Evolutionary conservation across 1,140 invertebrate genomes (phyloP), one percentile per base, ranked within the genome.

Genomic region (Drosophila lowei): DNA sequence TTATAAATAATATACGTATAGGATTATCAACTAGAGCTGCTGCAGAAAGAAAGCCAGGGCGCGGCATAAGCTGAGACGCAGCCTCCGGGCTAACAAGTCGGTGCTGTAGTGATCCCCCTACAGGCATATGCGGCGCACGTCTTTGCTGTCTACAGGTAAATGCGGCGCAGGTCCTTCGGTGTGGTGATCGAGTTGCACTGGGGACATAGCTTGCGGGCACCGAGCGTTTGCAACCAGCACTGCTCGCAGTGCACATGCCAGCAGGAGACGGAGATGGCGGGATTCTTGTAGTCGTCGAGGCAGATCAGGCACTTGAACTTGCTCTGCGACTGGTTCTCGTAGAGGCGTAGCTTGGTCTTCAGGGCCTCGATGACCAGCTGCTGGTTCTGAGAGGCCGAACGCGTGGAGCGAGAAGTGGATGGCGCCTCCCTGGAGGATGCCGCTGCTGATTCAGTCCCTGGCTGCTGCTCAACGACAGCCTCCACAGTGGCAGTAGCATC

Each of bases 171-270:
- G 92, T 98, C 97, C 66, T 95, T 93, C 16, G 97, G 95, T 3
- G 97, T 96, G 38, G 97, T 98, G 73, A 98, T 98, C 92, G 97
- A 96, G 92, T 98, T 98, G 92, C 97, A 98, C 90, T 98, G 97
- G 0, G 97, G 97, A 92, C 97, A 99, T 21, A 98, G 93, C 88
- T 98, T 98, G 92, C 98, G 98, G 0, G 96, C 95, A 30, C 96
- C 95, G 85, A 98, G 92, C 13, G 97, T 97, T 81, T 96, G 95
- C 2, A 98, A 92, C 98, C 98, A 99, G 90, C 98, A 99, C 52
- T 96, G 94, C 92, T 98, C 97, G 89, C 97, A 99, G 91, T 98
- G 96, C 0, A 98, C 97, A 92, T 99, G 97, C 98, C 98, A 99
- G 92, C 98, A 99, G 83, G 96, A 96, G 46, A 98, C 95, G 1